Base-by-base conservation (phyloP, 2,888 invertebrate genomes). In the Diploptera punctata region DNA sequence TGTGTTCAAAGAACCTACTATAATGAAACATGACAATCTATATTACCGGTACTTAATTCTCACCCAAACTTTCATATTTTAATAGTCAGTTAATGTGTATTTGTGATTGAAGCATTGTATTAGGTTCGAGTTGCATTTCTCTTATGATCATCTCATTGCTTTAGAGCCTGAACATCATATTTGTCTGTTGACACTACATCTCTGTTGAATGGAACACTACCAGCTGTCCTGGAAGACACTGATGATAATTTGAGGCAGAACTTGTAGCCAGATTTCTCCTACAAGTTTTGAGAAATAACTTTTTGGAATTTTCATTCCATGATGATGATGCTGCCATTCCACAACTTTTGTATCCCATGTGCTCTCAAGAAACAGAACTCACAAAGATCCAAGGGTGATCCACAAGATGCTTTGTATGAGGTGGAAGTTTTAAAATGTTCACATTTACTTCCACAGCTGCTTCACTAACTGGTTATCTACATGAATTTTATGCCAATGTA, bases 341-440 rank as follows among this genome's bases (percentile, higher is more conserved):
- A 54, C 54, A 54, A 54, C 21, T 49, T 49, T 49, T 49, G 49
- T 4, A 49, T 49, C 49, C 49, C 54, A 21, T 5, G 54, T 21
- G 26, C 38, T 38, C 33, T 62, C 3, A 62, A 33, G 31, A 18
- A 62, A 18, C 47, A 10, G 47, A 79, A 79, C 43, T 78, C 77
- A 19, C 76, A 38, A 26, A 79, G 71, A 73, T 79, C 79, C 67
- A 79, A 47, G 19, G 79, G 79, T 73, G n/a, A n/a, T 78, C 77
- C 49, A 79, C 72, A 19, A 78, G 43, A 71, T 78, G 78, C 57
- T 76, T 77, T 24, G 77, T 71, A 69, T 79, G 78, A 19, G 78
- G 72, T 54, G 78, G 77, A 54, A 77, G 70, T 72, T 78, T 78
- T 68, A 78, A 70, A 67, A 78, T 78, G 1, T 74, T 76, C 70